phyloP scores from a whole-genome alignment of 1,140 invertebrate species.

The Drepana arcuata region DNA sequence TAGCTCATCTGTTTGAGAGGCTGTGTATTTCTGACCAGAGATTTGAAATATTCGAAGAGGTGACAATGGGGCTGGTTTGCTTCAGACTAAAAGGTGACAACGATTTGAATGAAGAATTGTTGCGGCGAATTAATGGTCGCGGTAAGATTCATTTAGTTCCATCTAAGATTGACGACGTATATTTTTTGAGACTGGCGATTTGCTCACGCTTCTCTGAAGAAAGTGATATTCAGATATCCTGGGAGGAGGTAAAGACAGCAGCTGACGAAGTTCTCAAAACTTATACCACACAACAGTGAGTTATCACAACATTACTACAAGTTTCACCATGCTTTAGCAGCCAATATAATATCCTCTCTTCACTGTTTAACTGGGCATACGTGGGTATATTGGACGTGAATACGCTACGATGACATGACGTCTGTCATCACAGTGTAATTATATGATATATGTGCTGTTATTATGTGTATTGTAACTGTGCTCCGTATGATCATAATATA shows the following conservation, averaged over 20 bases:
- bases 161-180: slow-evolving; percentile 86
- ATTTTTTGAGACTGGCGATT: slow-evolving; percentile 92
- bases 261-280: slow-evolving; percentile 77
- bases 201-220: slow-evolving; percentile 89
- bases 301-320: too few relatives aligned
- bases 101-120: slow-evolving; percentile 85
- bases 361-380: too few relatives aligned
- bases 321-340: too few relatives aligned
- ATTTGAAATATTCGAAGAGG: slow-evolving; percentile 92
- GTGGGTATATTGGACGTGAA: too few relatives aligned
- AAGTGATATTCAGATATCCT: slow-evolving; percentile 88
- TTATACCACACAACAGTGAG: too few relatives aligned
- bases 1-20: slow-evolving; percentile 89
- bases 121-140: slow-evolving; percentile 91
- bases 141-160: slow-evolving; percentile 96
- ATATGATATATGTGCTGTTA: too few relatives aligned
- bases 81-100: slow-evolving; percentile 93
- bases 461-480: too few relatives aligned
- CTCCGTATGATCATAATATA: too few relatives aligned
- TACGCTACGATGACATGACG: too few relatives aligned
- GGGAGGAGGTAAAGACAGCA: slow-evolving; percentile 86
- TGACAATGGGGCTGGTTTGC: slow-evolving; percentile 93
- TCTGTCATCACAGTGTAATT: too few relatives aligned
- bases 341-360: too few relatives aligned
- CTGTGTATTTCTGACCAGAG: slow-evolving; percentile 78